A percentile compares a stretch with the other conserved stretches of the same genome.
phyloP scores from a whole-genome alignment of 2,797 vertebrate genomes.

The Australoheros facetus region DNA sequence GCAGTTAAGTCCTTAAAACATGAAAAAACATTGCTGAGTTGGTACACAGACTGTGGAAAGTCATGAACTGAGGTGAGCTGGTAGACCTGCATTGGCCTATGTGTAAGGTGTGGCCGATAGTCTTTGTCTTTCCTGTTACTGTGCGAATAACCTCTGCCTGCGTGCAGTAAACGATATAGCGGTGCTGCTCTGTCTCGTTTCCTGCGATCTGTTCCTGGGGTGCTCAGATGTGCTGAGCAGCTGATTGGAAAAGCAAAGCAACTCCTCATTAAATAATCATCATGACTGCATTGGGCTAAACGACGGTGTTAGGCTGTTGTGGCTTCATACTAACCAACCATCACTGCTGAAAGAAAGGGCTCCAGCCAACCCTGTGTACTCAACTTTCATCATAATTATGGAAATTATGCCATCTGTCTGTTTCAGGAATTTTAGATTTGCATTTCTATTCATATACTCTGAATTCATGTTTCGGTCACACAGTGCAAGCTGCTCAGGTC shows the following conservation, averaged over 20 bases:
- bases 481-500: neutral
- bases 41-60: neutral
- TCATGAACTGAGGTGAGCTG: neutral
- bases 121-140: slow-evolving; percentile 7
- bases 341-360: neutral
- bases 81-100: neutral
- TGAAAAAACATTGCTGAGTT: too few relatives aligned
- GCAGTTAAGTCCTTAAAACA: neutral
- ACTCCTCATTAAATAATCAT: slow-evolving; percentile 68
- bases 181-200: slow-evolving; percentile 21
- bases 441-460: neutral
- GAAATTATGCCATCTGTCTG: too few relatives aligned
- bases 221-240: slow-evolving; percentile 33
- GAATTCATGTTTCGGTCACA: neutral
- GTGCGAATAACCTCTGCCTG: slow-evolving; percentile 12
- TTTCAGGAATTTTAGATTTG: neutral
- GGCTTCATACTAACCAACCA: slow-evolving; percentile 33
- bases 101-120: neutral
- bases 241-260: slow-evolving; percentile 37
- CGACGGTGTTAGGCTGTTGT: slow-evolving; percentile 38
- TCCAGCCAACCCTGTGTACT: slow-evolving; percentile 1
- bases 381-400: neutral
- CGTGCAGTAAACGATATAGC: slow-evolving; percentile 17
- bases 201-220: slow-evolving; percentile 22
- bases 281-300: slow-evolving; percentile 46